A percentile compares a stretch with the other conserved stretches of the same genome.
Evolutionary conservation across 1,140 invertebrate species (phyloP).

Genomic region (Drosophila eugracilis): DNA sequence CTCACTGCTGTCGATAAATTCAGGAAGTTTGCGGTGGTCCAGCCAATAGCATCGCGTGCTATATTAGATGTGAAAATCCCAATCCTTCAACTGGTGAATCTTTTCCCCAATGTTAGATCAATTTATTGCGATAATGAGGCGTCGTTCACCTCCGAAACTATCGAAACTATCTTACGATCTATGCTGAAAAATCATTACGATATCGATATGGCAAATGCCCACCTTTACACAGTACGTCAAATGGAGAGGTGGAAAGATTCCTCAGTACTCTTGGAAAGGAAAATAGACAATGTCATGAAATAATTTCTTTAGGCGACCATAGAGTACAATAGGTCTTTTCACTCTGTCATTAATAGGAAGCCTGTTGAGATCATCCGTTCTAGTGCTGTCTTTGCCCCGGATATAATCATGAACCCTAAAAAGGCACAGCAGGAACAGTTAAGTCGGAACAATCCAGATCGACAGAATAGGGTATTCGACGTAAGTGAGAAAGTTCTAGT

Average conservation of each 20-base stretch:
- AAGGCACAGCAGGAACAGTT: background rate
- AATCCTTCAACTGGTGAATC: no score
- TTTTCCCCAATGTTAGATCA: background rate
- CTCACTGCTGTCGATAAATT: conserved; percentile 11
- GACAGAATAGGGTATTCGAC: background rate
- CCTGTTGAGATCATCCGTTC: background rate
- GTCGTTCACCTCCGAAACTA: no score
- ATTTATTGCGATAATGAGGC: no score
- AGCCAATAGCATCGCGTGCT: no score
- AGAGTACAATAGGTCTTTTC: background rate
- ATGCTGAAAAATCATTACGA: no score
- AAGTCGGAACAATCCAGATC: background rate
- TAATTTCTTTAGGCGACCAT: background rate
- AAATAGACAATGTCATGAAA: background rate
- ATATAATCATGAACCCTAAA: background rate
- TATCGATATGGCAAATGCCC: no score
- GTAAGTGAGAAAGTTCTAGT: background rate
- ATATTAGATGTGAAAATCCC: background rate
- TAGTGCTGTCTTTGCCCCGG: background rate
- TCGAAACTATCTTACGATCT: no score
- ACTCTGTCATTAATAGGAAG: background rate
- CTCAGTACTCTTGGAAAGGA: background rate
- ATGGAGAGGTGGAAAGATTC: background rate
- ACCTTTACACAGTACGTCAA: no score
- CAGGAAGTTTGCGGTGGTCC: conserved; percentile 16